A percentile compares a stretch with the other conserved stretches of the same genome.
These are phyloP conservation scores for Oasisia sp. DNA, from an alignment of 2,888 invertebrate species.

Conservation along the genomic window DNA sequence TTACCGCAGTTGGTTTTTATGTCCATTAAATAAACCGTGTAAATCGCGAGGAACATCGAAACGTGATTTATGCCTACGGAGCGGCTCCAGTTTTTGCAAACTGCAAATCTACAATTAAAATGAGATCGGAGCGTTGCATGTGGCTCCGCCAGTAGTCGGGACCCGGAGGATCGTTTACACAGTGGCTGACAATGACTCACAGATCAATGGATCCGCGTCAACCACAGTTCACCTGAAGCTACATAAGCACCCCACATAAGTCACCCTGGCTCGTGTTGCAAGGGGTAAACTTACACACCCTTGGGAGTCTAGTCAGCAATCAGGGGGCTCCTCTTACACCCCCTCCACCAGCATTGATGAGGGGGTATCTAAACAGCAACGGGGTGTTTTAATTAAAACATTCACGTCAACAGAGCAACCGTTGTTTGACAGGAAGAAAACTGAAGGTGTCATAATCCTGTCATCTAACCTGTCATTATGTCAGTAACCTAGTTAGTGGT, in stretches of 20 bases:
- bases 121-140: background rate
- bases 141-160: background rate
- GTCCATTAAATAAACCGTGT: slow-evolving; percentile 4
- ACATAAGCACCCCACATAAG: background rate
- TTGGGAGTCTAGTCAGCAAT: background rate
- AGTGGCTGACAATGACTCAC: background rate
- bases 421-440: background rate
- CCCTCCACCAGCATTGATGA: background rate
- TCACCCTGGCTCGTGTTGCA: background rate
- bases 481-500: background rate
- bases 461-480: background rate
- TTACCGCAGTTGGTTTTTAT: background rate
- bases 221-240: background rate
- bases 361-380: background rate
- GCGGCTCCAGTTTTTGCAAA: background rate
- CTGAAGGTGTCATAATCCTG: background rate
- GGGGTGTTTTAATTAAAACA: slow-evolving; percentile 4
- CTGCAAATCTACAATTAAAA: slow-evolving; percentile 1
- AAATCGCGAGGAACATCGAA: background rate
- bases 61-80: background rate
- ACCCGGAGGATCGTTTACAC: background rate
- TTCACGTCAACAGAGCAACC: background rate
- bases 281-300: background rate
- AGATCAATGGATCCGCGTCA: background rate
- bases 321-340: background rate